Percentiles rank a stretch among this genome's conserved stretches.
phyloP scores from a whole-genome alignment of 2,888 invertebrate species.

The Cephus spinipes region DNA sequence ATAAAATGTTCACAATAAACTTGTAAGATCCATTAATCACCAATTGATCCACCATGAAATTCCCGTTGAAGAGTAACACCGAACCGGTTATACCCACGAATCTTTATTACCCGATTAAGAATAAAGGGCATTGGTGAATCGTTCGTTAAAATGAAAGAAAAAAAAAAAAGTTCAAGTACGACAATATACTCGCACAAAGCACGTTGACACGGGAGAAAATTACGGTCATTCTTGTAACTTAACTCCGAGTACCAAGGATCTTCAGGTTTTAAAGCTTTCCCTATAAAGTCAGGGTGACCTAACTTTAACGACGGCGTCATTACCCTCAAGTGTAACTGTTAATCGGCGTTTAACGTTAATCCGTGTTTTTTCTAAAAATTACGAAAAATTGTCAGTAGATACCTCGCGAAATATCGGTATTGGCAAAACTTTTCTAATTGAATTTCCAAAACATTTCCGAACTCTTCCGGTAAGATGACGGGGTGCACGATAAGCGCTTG shows the following conservation, averaged over 20 bases:
- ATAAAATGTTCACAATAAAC: too few relatives aligned
- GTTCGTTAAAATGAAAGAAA: too few relatives aligned
- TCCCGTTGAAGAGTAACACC: not conserved
- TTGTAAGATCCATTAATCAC: too few relatives aligned
- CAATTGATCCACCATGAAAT: not conserved
- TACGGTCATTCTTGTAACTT: not conserved
- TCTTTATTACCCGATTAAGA: not conserved
- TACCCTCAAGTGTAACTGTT: not conserved
- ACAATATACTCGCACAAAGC: not conserved
- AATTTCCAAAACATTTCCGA: slow-evolving; percentile 8
- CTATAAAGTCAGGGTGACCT: not conserved
- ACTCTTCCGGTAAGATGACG: slow-evolving; percentile 20
- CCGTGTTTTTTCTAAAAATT: not conserved
- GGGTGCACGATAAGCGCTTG: slow-evolving; percentile 12
- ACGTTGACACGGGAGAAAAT: not conserved
- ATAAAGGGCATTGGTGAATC: not conserved
- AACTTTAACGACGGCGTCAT: not conserved
- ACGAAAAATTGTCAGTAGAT: not conserved
- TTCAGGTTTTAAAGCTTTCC: not conserved
- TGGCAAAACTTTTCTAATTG: not conserved
- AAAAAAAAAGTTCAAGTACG: not conserved
- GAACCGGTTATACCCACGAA: not conserved
- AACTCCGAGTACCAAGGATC: not conserved
- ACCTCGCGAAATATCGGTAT: not conserved
- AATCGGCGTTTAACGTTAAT: not conserved